Evolutionary conservation across 2,888 invertebrate genomes (phyloP).

Genomic region (Ophion obscuratus): DNA sequence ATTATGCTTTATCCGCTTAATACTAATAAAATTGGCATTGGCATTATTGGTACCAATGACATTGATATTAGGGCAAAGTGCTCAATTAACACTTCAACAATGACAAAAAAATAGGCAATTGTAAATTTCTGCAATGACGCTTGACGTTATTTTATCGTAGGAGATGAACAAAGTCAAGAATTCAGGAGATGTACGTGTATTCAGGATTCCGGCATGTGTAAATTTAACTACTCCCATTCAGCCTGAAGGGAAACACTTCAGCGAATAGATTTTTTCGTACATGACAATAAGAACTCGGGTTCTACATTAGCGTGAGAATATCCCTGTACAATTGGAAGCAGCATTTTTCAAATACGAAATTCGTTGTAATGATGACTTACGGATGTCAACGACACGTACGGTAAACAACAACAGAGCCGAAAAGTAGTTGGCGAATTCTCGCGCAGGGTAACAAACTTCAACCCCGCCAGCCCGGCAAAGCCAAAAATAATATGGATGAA

Average conservation of each 20-base stretch:
- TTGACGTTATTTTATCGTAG: no score
- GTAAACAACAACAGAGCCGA: constrained; percentile 34
- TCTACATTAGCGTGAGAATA: not conserved
- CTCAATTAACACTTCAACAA: no score
- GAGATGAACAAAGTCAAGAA: no score
- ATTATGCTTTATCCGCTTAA: no score
- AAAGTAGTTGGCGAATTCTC: not conserved
- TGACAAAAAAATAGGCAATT: no score
- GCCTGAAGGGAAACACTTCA: constrained; percentile 6
- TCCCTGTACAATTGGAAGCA: not conserved
- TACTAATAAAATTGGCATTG: no score
- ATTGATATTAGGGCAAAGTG: no score
- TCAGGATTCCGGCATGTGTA: not conserved
- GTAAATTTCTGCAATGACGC: no score
- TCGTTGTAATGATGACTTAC: constrained; percentile 38
- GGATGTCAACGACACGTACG: constrained; percentile 34
- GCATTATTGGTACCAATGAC: no score
- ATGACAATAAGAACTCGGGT: not conserved
- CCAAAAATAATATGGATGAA: not conserved
- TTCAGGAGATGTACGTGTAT: no score
- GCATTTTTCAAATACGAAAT: not conserved
- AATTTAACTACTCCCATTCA: constrained; percentile 5
- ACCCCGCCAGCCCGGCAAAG: not conserved
- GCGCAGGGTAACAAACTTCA: not conserved
- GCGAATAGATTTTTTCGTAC: constrained; percentile 4